phyloP scores from a whole-genome alignment of 2,113 vertebrate species.

The Myocastor coypus region DNA sequence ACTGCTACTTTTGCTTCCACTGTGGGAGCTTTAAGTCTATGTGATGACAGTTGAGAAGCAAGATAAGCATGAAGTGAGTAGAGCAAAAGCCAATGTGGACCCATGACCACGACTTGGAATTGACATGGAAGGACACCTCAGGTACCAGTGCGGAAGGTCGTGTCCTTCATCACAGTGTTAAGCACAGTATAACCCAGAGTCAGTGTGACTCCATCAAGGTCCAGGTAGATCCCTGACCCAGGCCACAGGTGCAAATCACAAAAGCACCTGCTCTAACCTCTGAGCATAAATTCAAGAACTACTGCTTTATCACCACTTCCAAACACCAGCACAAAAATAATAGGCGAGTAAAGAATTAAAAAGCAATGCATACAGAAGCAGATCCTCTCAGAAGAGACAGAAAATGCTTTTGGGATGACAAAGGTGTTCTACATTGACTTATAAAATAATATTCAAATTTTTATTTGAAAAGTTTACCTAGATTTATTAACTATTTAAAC shows the following conservation, averaged over 20 bases:
- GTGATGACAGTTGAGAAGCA: background rate
- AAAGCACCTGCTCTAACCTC: background rate
- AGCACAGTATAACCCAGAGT: background rate
- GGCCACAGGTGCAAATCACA: fast-evolving
- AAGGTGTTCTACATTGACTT: background rate
- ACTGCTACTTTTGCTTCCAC: background rate
- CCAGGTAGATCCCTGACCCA: background rate
- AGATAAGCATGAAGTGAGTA: background rate
- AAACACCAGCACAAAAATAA: background rate
- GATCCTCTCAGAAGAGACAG: background rate
- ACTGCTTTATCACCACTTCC: background rate
- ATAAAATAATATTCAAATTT: background rate
- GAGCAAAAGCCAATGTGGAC: background rate
- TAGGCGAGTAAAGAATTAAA: background rate
- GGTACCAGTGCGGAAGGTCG: background rate
- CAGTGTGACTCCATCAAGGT: background rate
- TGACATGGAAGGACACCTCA: background rate
- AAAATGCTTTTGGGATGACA: background rate
- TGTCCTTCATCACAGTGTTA: fast-evolving
- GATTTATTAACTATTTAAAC: background rate
- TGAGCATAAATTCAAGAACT: background rate
- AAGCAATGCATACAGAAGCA: background rate
- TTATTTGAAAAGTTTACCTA: background rate
- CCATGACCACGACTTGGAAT: background rate
- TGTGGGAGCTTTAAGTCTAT: background rate